Percentiles rank a stretch among this genome's conserved stretches.
These are phyloP conservation scores for Hydrozoanthus gracilis DNA, from an alignment of 92 coral and sea anemone genomes.

Conservation along the genomic window DNA sequence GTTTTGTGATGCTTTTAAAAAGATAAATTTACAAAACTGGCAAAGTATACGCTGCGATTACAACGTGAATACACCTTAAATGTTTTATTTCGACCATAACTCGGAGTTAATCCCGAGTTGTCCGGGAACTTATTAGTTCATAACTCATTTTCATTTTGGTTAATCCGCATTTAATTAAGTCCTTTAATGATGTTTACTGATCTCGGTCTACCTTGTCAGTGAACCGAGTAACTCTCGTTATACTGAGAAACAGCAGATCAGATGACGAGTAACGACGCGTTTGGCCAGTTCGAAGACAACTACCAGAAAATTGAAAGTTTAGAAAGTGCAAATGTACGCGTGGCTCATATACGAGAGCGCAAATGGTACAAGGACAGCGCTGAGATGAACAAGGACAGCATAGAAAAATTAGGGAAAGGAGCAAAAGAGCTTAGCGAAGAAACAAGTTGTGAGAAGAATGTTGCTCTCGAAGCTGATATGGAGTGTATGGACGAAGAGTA, in stretches of 20 bases:
- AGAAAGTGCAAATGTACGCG: background rate
- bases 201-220: background rate
- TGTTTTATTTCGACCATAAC: no score
- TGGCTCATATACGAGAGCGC: background rate
- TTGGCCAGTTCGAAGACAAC: background rate
- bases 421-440: background rate
- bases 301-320: background rate
- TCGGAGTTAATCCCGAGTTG: no score
- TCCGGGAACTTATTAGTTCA: no score
- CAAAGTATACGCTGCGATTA: background rate
- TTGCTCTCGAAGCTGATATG: background rate
- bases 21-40: background rate
- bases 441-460: background rate
- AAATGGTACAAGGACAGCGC: background rate
- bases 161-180: no score
- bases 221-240: background rate
- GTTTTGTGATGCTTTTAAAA: background rate
- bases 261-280: conserved; percentile 7
- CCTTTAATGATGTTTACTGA: background rate
- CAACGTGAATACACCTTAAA: background rate
- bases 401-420: background rate
- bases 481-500: conserved; percentile 24
- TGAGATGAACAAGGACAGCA: background rate
- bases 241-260: background rate
- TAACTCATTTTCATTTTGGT: no score